A percentile compares a stretch with the other conserved stretches of the same genome.
Evolutionary conservation across 2,797 vertebrate species (phyloP).

Genomic region (Protonibea diacanthus): DNA sequence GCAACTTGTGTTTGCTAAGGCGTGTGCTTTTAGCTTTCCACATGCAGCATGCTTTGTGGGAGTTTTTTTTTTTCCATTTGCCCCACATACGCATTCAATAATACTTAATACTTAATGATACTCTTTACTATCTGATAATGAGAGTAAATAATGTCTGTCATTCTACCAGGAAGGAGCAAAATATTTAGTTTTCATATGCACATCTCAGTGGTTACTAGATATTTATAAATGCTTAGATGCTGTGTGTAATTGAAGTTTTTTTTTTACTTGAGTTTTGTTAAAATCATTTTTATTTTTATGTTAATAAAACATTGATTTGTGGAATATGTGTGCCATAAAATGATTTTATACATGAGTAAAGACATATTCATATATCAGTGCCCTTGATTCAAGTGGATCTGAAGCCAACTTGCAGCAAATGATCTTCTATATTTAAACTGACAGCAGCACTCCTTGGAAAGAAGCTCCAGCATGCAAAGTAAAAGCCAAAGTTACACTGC

Average conservation of each 20-base stretch:
- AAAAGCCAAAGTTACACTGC: not conserved
- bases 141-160: not conserved
- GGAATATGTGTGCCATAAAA: not conserved
- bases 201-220: slow-evolving; percentile 18
- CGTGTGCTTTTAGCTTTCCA: not conserved
- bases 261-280: slow-evolving; percentile 34
- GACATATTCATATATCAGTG: not conserved
- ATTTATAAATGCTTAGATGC: slow-evolving; percentile 24
- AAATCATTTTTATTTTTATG: slow-evolving; percentile 39
- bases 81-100: not conserved
- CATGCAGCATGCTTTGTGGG: not conserved
- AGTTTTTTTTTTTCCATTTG: not conserved
- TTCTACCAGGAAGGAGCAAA: not conserved
- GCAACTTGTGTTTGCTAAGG: not conserved
- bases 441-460: not conserved
- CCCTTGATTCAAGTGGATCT: not conserved
- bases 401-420: not conserved
- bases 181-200: slow-evolving; percentile 25
- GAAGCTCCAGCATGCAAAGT: not conserved
- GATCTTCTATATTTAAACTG: not conserved
- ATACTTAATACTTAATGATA: too few species aligned
- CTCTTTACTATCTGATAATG: slow-evolving; percentile 8
- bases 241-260: slow-evolving; percentile 32
- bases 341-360: too few species aligned
- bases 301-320: slow-evolving; percentile 54